Evolutionary conservation across 2,888 invertebrate genomes (phyloP).

Genomic region (Sympetrum striolatum): DNA sequence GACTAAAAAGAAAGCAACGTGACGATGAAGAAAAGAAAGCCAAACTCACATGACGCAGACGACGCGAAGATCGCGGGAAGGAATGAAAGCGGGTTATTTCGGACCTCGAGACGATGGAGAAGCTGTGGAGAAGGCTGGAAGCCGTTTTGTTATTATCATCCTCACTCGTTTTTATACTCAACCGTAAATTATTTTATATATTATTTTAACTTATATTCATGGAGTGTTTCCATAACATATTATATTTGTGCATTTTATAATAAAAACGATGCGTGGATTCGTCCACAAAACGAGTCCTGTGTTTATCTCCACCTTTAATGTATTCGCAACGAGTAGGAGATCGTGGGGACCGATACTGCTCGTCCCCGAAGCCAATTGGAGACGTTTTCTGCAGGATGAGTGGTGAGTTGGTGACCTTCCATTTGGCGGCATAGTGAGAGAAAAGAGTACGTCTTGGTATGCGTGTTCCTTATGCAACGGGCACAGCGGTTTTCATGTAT

Average conservation of each 20-base stretch:
- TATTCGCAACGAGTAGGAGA: too few species aligned
- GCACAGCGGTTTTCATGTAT: too few species aligned
- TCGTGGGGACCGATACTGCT: too few species aligned
- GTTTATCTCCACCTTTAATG: too few species aligned
- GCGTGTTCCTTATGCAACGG: too few species aligned
- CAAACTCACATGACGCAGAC: background rate
- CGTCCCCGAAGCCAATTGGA: too few species aligned
- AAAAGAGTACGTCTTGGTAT: too few species aligned
- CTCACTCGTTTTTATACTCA: background rate
- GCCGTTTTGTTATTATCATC: background rate
- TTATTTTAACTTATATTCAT: background rate
- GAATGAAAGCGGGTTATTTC: background rate
- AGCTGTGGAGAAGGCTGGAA: background rate
- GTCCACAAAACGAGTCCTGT: background rate
- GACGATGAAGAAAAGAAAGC: background rate
- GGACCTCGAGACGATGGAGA: background rate
- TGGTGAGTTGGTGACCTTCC: too few species aligned
- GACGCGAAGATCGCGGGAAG: background rate
- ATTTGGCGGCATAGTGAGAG: too few species aligned
- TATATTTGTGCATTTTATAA: background rate
- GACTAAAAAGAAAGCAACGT: background rate
- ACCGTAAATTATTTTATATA: conserved; percentile 1
- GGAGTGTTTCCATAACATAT: background rate
- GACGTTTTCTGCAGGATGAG: too few species aligned
- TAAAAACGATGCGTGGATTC: background rate